A percentile compares a stretch with the other conserved stretches of the same genome.
Evolutionary conservation across 1,140 invertebrate species (phyloP).

Genomic region (Drosophila pachea): DNA sequence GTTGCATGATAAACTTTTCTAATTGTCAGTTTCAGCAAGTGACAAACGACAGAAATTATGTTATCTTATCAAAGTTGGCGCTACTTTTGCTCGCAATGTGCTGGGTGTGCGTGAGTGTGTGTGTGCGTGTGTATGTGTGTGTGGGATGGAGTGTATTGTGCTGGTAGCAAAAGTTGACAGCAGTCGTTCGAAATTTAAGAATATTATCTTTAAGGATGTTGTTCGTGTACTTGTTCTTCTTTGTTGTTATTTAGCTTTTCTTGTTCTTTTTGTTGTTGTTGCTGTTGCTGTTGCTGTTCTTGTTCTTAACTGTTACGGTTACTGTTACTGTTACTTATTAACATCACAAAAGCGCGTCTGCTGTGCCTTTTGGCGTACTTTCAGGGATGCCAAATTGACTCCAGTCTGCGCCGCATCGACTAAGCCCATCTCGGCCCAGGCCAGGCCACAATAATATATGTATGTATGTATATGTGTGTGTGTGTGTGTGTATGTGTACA

Average conservation of each 20-base stretch:
- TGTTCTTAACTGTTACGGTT: neutral
- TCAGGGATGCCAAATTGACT: slow-evolving; percentile 70
- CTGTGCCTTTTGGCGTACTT: slow-evolving; percentile 57
- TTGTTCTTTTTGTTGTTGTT: slow-evolving; percentile 12
- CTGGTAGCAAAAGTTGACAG: slow-evolving; percentile 39
- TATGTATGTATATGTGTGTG: no score
- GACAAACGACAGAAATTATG: slow-evolving; percentile 77
- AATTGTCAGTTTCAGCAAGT: slow-evolving; percentile 77
- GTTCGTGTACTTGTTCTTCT: slow-evolving; percentile 19
- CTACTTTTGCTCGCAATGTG: slow-evolving; percentile 56
- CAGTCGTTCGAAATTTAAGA: slow-evolving; percentile 56
- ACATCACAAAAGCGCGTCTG: slow-evolving; percentile 65
- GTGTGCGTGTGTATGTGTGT: neutral
- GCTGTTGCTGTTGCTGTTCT: slow-evolving; percentile 7
- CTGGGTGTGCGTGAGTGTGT: slow-evolving; percentile 8
- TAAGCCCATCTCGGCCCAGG: neutral
- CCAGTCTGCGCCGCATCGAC: slow-evolving; percentile 22
- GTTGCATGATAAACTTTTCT: slow-evolving; percentile 74
- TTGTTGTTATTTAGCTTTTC: slow-evolving; percentile 7
- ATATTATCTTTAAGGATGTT: slow-evolving; percentile 63
- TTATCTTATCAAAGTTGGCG: slow-evolving; percentile 75
- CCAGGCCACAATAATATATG: slow-evolving; percentile 7
- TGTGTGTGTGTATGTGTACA: no score
- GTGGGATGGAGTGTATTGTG: slow-evolving; percentile 16
- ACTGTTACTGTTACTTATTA: slow-evolving; percentile 54